These are phyloP conservation scores for Sciaenops ocellatus DNA, from an alignment of 2,797 vertebrate genomes.

Conservation along the genomic window DNA sequence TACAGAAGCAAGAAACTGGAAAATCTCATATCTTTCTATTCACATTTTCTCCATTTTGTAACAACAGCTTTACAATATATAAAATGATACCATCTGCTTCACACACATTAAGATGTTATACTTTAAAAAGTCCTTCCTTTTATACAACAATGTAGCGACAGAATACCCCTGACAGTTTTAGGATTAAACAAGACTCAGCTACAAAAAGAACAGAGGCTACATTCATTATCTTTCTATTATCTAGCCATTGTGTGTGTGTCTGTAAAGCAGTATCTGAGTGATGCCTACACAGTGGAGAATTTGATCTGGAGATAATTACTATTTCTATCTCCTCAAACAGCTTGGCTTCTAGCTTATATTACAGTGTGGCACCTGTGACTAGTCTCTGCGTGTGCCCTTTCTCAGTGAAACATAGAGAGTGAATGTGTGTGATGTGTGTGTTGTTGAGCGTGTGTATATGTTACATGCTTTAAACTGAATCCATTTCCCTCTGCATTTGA, in stretches of 20 bases:
- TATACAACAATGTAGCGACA: background rate
- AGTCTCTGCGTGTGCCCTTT: background rate
- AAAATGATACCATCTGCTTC: background rate
- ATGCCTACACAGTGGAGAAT: constrained; percentile 20
- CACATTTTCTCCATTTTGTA: background rate
- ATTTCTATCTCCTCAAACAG: constrained; percentile 16
- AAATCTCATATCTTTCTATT: background rate
- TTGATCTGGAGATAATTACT: constrained; percentile 36
- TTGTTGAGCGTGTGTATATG: background rate
- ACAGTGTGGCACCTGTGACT: constrained; percentile 11
- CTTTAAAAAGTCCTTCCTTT: background rate
- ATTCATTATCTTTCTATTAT: constrained; percentile 37
- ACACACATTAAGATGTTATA: background rate
- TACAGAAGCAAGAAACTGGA: background rate
- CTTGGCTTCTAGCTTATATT: constrained; percentile 28
- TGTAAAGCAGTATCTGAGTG: constrained; percentile 12
- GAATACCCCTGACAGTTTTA: background rate
- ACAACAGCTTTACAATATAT: background rate
- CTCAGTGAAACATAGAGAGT: background rate
- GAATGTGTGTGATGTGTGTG: background rate
- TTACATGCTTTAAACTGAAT: background rate
- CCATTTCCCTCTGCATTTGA: background rate
- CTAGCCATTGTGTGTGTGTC: constrained; percentile 7
- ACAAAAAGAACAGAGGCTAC: constrained; percentile 10
- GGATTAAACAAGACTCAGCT: constrained; percentile 18